phyloP scores from a whole-genome alignment of 2,113 vertebrate genomes.

The Catharus minimus region DNA sequence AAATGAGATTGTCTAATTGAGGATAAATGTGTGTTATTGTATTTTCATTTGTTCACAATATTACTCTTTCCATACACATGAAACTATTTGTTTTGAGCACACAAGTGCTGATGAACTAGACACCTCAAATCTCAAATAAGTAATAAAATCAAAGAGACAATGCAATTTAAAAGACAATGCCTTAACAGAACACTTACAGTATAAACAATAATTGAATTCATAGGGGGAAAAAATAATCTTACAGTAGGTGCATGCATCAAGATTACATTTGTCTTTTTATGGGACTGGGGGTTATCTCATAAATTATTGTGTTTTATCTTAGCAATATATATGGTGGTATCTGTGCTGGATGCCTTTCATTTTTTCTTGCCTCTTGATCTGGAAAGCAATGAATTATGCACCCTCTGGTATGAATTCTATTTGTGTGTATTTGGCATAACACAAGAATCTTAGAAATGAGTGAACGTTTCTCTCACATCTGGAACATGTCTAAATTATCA shows the following conservation, averaged over 20 bases:
- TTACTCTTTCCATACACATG: neutral
- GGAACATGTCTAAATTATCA: conserved; percentile 30
- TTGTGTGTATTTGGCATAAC: neutral
- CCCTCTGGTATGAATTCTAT: neutral
- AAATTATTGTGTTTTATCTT: neutral
- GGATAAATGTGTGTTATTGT: neutral
- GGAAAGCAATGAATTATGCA: neutral
- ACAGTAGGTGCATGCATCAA: neutral
- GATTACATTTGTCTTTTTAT: neutral
- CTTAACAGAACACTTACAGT: neutral
- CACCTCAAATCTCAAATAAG: neutral
- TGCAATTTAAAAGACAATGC: neutral
- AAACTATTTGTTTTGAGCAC: neutral
- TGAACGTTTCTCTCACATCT: conserved; percentile 34
- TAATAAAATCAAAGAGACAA: neutral
- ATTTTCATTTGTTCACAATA: neutral
- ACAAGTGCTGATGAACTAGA: neutral
- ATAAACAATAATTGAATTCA: neutral
- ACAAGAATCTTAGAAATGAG: conserved; percentile 33
- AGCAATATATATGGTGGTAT: neutral
- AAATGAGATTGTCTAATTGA: neutral
- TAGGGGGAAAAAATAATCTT: neutral
- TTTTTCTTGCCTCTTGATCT: conserved; percentile 1
- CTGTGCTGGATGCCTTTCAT: neutral
- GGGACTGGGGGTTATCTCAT: neutral